phyloP scores from a whole-genome alignment of 2,797 vertebrate species.

The Euthynnus affinis region DNA sequence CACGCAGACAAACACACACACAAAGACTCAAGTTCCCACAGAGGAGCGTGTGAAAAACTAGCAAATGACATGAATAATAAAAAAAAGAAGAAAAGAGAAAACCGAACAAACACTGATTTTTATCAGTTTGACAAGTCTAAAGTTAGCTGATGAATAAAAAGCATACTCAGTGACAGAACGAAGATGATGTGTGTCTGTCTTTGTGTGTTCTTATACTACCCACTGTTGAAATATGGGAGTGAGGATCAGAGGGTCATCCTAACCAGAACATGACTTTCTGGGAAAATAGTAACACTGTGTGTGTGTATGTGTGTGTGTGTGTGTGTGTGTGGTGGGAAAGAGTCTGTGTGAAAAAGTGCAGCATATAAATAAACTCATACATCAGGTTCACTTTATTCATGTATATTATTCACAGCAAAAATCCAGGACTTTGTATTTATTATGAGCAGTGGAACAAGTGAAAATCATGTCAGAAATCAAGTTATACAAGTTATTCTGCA shows the following conservation, averaged over 20 bases:
- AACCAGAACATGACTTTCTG: constrained; percentile 38
- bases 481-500: no score
- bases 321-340: neutral
- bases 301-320: no score
- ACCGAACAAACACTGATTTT: neutral
- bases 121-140: neutral
- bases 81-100: neutral
- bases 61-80: neutral
- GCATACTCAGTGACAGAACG: neutral
- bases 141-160: neutral
- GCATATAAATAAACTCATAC: neutral
- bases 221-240: constrained; percentile 44
- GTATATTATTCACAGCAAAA: neutral
- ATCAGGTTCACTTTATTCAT: neutral
- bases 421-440: neutral
- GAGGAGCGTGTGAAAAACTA: neutral
- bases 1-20: neutral
- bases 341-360: neutral
- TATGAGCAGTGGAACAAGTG: neutral
- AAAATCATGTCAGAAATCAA: no score
- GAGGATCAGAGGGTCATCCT: constrained; percentile 32
- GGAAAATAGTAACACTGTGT: constrained; percentile 16
- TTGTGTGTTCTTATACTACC: neutral
- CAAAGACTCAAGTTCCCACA: no score
- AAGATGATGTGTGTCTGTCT: neutral